A percentile compares a stretch with the other conserved stretches of the same genome.
Conservation (phyloP, 2,113 vertebrate genomes). For the Lanius ludovicianus region DNA sequence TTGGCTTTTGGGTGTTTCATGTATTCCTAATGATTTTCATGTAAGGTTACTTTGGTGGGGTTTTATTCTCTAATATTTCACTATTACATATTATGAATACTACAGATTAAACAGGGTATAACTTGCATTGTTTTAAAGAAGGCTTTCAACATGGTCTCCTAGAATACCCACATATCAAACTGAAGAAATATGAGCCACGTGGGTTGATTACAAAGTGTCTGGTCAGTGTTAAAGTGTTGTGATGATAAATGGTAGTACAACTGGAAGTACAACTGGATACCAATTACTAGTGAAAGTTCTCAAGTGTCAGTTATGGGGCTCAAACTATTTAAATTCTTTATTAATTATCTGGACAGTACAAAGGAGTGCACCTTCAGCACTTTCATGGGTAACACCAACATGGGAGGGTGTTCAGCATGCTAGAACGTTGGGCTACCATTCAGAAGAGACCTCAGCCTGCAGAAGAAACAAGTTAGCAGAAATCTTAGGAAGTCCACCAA, state of each 20-base stretch:
- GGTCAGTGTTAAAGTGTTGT: not conserved
- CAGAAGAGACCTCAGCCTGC: not conserved
- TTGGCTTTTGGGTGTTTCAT: not conserved
- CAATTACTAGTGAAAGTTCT: not conserved
- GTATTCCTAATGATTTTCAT: not conserved
- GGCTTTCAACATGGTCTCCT: not conserved
- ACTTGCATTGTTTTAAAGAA: not conserved
- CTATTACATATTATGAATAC: not conserved
- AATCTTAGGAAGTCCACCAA: not conserved
- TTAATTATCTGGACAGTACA: not conserved
- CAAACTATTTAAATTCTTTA: not conserved
- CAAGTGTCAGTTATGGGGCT: not conserved
- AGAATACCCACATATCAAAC: not conserved
- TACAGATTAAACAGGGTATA: not conserved
- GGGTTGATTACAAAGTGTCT: not conserved
- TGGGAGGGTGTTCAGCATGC: not conserved
- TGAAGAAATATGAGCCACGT: not conserved
- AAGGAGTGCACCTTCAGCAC: not conserved
- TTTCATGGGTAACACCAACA: not conserved
- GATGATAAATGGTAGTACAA: no score
- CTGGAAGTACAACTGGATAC: not conserved
- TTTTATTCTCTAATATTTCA: not conserved
- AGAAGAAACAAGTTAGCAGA: not conserved
- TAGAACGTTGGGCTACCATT: not conserved
- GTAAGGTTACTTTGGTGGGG: fast-evolving